phyloP scores from a whole-genome alignment of 1,140 invertebrate species.

The Antheraea pernyi region DNA sequence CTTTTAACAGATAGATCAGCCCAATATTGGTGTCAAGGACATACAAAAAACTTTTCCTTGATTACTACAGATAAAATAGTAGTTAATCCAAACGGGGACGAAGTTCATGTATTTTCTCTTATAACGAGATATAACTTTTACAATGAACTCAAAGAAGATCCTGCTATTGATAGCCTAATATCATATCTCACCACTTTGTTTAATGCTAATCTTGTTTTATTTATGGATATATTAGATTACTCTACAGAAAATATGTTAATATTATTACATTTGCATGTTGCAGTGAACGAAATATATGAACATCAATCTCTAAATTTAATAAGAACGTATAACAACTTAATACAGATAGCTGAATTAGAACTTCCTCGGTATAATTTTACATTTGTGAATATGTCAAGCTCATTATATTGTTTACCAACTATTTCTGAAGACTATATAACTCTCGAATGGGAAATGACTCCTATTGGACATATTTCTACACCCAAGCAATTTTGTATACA shows the following conservation, averaged over 20 bases:
- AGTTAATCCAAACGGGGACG: slow-evolving; percentile 52
- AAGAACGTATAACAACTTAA: slow-evolving; percentile 34
- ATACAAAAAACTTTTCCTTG: slow-evolving; percentile 59
- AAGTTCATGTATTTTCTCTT: slow-evolving; percentile 60
- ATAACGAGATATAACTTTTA: slow-evolving; percentile 38
- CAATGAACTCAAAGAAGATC: slow-evolving; percentile 30
- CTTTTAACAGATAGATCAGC: slow-evolving; percentile 54
- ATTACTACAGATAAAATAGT: slow-evolving; percentile 58
- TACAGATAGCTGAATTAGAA: slow-evolving; percentile 34
- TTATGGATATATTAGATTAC: slow-evolving; percentile 60
- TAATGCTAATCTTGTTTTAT: slow-evolving; percentile 47
- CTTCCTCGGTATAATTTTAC: slow-evolving; percentile 48
- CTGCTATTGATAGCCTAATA: slow-evolving; percentile 29
- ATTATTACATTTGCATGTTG: slow-evolving; percentile 53
- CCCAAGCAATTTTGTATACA: slow-evolving; percentile 76
- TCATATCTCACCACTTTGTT: slow-evolving; percentile 40
- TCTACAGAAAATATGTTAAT: slow-evolving; percentile 35
- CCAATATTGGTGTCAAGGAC: slow-evolving; percentile 70
- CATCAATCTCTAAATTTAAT: slow-evolving; percentile 36
- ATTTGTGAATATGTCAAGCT: slow-evolving; percentile 63
- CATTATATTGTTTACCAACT: slow-evolving; percentile 64
- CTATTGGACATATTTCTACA: slow-evolving; percentile 62
- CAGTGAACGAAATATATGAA: slow-evolving; percentile 31
- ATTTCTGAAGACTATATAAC: slow-evolving; percentile 39
- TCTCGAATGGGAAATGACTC: slow-evolving; percentile 69